Evolutionary conservation across 2,888 invertebrate genomes (phyloP).

Genomic region (Plemyria rubiginata): DNA sequence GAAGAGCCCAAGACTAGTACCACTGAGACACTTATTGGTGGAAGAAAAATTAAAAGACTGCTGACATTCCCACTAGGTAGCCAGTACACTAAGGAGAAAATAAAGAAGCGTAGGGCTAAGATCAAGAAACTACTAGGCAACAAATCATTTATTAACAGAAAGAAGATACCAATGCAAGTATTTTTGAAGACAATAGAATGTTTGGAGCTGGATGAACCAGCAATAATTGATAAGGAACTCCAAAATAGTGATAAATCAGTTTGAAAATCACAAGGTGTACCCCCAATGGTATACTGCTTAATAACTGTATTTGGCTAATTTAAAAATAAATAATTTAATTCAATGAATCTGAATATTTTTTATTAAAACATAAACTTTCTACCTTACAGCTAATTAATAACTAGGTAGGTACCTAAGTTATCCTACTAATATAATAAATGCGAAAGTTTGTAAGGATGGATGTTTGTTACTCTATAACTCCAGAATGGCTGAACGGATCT

Average conservation of each 20-base stretch:
- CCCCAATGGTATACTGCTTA: conserved; percentile 21
- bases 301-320: conserved; percentile 17
- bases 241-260: conserved; percentile 45
- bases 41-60: conserved; percentile 84
- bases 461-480: no score
- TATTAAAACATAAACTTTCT: neutral
- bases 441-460: no score
- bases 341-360: neutral
- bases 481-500: no score
- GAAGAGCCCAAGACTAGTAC: conserved; percentile 84
- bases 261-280: conserved; percentile 19
- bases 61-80: conserved; percentile 82
- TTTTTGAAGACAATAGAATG: conserved; percentile 84
- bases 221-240: conserved; percentile 60
- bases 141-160: conserved; percentile 78
- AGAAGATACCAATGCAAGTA: conserved; percentile 83
- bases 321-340: conserved; percentile 12
- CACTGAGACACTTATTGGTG: conserved; percentile 75
- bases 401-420: neutral
- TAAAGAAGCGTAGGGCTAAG: conserved; percentile 84
- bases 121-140: conserved; percentile 83
- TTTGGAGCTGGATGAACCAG: conserved; percentile 75
- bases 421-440: no score
- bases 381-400: no score
- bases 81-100: conserved; percentile 82